Base-by-base conservation (phyloP, 2,888 invertebrate genomes). In the Caradrina kadenii region DNA sequence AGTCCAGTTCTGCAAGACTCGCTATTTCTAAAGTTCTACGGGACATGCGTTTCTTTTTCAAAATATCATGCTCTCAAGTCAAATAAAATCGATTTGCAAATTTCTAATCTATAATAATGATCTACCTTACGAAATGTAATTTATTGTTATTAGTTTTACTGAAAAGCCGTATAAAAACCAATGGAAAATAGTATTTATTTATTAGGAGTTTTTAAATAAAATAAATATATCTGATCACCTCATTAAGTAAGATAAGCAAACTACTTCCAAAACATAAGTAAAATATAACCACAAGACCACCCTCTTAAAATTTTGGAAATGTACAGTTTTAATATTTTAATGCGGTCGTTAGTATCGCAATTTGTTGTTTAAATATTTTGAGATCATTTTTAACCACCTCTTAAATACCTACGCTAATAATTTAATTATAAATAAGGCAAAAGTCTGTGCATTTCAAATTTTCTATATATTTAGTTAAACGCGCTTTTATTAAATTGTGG, bases 21-120 rank as follows among this genome's bases (percentile, higher is more conserved):
- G 81, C 90, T 90, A 88, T 81, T 81, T 85, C 88, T 89, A 90
- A 85, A 80, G 73, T 77, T 89, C 95, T 94, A 94, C 92, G 85
- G 85, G 83, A 82, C 95, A 95, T 95, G 95, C 95, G 88, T 92
- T 91, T 90, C 88, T 85, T 86, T 85, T 85, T 76, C 85, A 79
- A 87, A 89, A 87, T 75, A 77, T 86, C 95, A 95, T 95, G 95
- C 95, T 93, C 90, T 85, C 86, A 90, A 84, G 80, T 86, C 84
- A 87, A 88, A 87, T 85, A 84, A 88, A 88, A 88, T 86, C 79
- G 78, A 85, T 86, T 81, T 79, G 78, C 82, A 87, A 90, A 82
- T 83, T 55, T 89, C 90, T 91, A 91, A 76, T 85, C 91, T 92
- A 91, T 83, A 58, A 74, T 73, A 56, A 42, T 48, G 11, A 71